These are phyloP conservation scores for Heliopora coerulea DNA, from an alignment of 92 coral and sea anemone species.

Conservation along the genomic window DNA sequence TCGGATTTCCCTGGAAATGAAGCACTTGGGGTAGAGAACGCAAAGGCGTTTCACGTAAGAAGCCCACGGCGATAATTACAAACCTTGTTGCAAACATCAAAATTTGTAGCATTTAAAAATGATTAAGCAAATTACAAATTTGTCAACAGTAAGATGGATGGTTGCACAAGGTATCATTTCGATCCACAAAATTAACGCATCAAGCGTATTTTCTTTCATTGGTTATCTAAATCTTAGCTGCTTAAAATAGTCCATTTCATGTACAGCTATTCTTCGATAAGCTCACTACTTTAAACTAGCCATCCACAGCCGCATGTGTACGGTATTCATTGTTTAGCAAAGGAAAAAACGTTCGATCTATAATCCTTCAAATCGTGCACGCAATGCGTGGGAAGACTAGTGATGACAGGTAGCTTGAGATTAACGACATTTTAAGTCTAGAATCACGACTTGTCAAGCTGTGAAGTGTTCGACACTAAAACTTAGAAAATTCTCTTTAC, in stretches of 20 bases:
- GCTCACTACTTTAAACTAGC: background rate
- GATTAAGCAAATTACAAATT: background rate
- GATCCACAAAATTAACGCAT: background rate
- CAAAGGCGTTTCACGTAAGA: too few species aligned
- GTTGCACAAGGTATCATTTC: background rate
- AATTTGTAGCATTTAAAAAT: background rate
- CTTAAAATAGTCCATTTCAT: too few species aligned
- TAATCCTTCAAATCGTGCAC: slow-evolving; percentile 31
- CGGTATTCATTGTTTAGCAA: slow-evolving; percentile 16
- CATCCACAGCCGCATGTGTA: background rate
- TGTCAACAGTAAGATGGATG: background rate
- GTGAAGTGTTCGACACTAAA: slow-evolving; percentile 18
- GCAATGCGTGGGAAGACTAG: slow-evolving; percentile 9
- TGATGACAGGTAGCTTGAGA: slow-evolving; percentile 25
- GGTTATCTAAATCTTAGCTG: background rate
- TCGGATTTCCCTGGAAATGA: background rate
- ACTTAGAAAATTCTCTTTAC: slow-evolving; percentile 1
- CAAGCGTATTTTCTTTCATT: background rate
- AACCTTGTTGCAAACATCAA: background rate
- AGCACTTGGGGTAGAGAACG: too few species aligned
- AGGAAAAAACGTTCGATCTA: background rate
- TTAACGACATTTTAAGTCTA: slow-evolving; percentile 39
- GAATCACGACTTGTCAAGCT: slow-evolving; percentile 10
- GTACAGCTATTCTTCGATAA: too few species aligned
- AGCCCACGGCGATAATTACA: too few species aligned